phyloP scores from a whole-genome alignment of 2,797 vertebrate genomes.

The Coregonus suidteri region DNA sequence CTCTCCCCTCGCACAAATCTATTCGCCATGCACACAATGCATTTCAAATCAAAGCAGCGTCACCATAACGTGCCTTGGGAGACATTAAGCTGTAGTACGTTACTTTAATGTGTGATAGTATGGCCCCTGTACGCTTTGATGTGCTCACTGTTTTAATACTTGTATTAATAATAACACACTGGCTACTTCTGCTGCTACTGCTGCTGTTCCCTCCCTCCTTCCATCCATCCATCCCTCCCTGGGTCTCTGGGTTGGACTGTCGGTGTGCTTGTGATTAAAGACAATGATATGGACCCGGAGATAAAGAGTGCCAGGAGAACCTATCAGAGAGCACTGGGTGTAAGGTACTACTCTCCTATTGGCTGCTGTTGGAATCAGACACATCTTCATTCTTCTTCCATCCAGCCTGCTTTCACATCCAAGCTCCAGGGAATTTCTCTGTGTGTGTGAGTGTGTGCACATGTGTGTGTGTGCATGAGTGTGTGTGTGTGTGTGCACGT shows the following conservation, averaged over 20 bases:
- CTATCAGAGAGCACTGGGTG: slow-evolving; percentile 60
- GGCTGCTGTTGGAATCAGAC: slow-evolving; percentile 68
- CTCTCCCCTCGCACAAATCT: slow-evolving; percentile 74
- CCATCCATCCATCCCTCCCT: background rate
- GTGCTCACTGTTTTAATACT: slow-evolving; percentile 78
- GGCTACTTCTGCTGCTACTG: slow-evolving; percentile 57
- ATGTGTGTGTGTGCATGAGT: background rate
- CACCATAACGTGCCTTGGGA: slow-evolving; percentile 80
- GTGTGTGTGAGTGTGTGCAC: background rate
- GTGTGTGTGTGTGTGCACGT: background rate
- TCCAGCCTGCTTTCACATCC: slow-evolving; percentile 65
- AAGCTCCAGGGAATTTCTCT: slow-evolving; percentile 51
- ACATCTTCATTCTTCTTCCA: slow-evolving; percentile 68
- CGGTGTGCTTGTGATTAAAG: slow-evolving; percentile 55
- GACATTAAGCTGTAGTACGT: slow-evolving; percentile 82
- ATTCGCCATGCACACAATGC: slow-evolving; percentile 80
- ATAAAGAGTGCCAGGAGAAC: slow-evolving; percentile 63
- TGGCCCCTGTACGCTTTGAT: slow-evolving; percentile 81
- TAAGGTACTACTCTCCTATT: slow-evolving; percentile 38
- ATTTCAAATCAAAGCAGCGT: slow-evolving; percentile 83
- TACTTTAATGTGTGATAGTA: slow-evolving; percentile 83
- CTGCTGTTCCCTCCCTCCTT: slow-evolving; percentile 60
- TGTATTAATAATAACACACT: slow-evolving; percentile 80
- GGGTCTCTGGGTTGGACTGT: slow-evolving; percentile 66
- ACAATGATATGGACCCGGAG: slow-evolving; percentile 61